A percentile compares a stretch with the other conserved stretches of the same genome.
Evolutionary conservation across 2,113 vertebrate genomes (phyloP).

Genomic region (Ahaetulla prasina): DNA sequence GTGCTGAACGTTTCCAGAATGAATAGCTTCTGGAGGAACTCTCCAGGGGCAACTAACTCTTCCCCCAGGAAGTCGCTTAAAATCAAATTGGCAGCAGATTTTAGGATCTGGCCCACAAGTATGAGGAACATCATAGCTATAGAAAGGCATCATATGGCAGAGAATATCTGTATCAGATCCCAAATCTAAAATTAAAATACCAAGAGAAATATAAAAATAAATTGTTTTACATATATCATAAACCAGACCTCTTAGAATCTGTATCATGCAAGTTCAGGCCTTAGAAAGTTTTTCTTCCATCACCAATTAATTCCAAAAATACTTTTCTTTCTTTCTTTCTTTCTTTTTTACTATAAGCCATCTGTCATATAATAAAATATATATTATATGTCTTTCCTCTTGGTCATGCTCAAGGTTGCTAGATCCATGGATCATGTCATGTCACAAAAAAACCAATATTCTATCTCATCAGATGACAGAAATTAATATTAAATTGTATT

Average conservation of each 20-base stretch:
- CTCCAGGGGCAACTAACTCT: slow-evolving; percentile 88
- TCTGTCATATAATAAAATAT: not conserved
- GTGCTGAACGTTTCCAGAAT: slow-evolving; percentile 78
- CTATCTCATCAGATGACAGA: not conserved
- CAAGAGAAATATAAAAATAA: not conserved
- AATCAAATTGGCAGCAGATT: slow-evolving; percentile 95
- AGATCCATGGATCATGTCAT: not conserved
- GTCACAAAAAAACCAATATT: not conserved
- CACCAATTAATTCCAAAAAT: not conserved
- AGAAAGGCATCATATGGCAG: slow-evolving; percentile 98
- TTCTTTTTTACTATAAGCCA: not conserved
- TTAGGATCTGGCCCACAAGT: slow-evolving; percentile 93
- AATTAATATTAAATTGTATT: not conserved
- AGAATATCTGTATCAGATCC: slow-evolving; percentile 84
- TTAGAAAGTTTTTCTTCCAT: not conserved
- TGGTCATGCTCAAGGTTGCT: not conserved
- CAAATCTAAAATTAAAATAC: slow-evolving; percentile 73
- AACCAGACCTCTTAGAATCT: not conserved
- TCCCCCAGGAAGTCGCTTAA: slow-evolving; percentile 87
- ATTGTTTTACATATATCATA: not conserved
- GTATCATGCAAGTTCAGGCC: not conserved
- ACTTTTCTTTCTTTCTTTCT: not conserved
- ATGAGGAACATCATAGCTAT: slow-evolving; percentile 93
- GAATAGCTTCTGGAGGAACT: slow-evolving; percentile 82
- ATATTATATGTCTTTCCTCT: not conserved